Base-by-base conservation (phyloP, 2,113 vertebrate genomes). In the Suncus etruscus region DNA sequence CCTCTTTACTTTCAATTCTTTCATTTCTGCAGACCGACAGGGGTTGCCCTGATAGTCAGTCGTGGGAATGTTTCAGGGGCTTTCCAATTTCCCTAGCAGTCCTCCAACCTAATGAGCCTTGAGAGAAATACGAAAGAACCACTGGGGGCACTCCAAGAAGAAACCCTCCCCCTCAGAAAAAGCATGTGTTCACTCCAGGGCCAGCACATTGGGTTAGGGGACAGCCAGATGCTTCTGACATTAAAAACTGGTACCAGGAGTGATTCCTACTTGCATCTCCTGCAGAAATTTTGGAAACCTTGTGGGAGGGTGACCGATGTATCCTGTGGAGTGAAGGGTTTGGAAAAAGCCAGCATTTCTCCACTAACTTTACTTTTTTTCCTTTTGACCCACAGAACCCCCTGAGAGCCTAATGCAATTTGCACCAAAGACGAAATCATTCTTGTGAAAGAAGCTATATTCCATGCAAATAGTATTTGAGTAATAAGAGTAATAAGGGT, bases 361-460 rank as follows among this genome's bases (percentile, higher is more conserved):
- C 91, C 3, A 0, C 66, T 69, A 74, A 45, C 11, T 86, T 95
- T 75, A 82, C 83, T 95, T 91, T 87, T 82, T 95, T 74, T 82
- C 78, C 95, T 91, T 87, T 82, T 94, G 29, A 72, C 22, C 83
- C 91, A 72, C 68, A 91, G 77, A 90, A 94, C 87, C 94, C 95
- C 94, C 92, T 91, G 78, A 69, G 95, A 97, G 83, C 50, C 83
- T 94, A 96, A 97, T 66, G 83, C 74, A 87, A 89, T 97, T 97
- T 97, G 76, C 73, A 83, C 51, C 73, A 82, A 92, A 90, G 84
- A 97, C 95, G 96, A 97, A 97, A 97, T 83, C 7, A 95, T 90
- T 97, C 91, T 97, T 93, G 89, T 45, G 18, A 94, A 96, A 87
- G 84, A 95, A 95, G 72, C 85, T 94, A 79, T 84, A 32, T 47